Evolutionary conservation across 1,140 invertebrate genomes (phyloP).

Genomic region (Neodiprion pinetum): DNA sequence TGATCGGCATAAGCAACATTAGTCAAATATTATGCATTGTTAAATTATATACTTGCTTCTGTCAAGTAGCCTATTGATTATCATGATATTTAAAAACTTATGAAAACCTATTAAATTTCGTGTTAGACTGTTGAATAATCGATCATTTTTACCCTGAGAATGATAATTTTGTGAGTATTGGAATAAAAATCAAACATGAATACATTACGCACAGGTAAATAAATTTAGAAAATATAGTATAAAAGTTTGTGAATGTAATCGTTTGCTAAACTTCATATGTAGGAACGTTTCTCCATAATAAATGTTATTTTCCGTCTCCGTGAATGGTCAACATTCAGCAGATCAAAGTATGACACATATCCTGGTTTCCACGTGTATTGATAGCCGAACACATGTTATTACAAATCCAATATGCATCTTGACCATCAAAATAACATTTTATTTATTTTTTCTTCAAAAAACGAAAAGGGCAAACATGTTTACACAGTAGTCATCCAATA

Average conservation of each 20-base stretch:
- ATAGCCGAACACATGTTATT: background rate
- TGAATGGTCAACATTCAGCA: background rate
- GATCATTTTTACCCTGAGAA: background rate
- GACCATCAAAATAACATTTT: background rate
- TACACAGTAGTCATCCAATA: background rate
- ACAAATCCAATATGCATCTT: conserved; percentile 4
- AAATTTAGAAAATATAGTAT: background rate
- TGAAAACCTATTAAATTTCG: background rate
- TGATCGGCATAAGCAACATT: background rate
- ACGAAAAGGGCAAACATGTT: background rate
- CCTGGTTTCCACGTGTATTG: background rate
- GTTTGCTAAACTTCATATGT: background rate
- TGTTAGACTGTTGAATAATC: background rate
- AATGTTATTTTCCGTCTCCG: background rate
- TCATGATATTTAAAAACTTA: background rate
- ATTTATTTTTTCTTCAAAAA: background rate
- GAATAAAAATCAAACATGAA: background rate
- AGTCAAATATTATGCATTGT: background rate
- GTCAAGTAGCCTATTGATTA: background rate
- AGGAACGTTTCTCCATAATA: background rate
- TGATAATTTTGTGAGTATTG: background rate
- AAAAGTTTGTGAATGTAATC: background rate
- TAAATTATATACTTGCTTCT: conserved; percentile 1
- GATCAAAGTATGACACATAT: background rate
- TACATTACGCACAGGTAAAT: background rate